Evolutionary conservation across 35 echinoderm and acorn worm species (phyloP), one percentile per base, ranked within the genome.

Genomic region (Lytechinus variegatus): DNA sequence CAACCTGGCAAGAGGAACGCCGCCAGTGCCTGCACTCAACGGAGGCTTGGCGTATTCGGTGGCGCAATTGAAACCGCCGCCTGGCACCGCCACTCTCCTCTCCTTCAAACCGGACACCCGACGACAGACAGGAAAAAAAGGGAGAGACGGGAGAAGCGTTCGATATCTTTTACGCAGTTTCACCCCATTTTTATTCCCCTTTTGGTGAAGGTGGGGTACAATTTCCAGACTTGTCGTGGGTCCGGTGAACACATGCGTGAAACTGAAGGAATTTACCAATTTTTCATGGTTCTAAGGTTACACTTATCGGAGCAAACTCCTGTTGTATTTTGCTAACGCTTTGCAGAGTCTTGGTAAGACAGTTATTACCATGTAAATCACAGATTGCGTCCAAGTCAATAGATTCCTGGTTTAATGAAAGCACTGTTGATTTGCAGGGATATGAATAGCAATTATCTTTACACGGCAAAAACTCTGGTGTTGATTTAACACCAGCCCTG

Each of bases 141-240:
- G 7, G 52, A 33, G 87, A 90, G 66, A 79, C 19, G 21, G 66
- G 66, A 79, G 66, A 79, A 79, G 88, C 27, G 88, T 52, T 44
- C 88, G 5, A 90, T 90, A 90, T 90, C 88, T 90, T 54, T 90
- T 90, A 90, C 88, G 29, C 88, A 44, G 88, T 90, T 90, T 90
- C 88, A 90, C 88, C 88, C 88, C 28, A 21, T 52, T 90, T 79
- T 79, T n/a, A 79, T 79, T 79, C 66, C 66, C 66, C 66, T 79
- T 79, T 79, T 16, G 19, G 19, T 79, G 66, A 79, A 79, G 66
- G n/a, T 24, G 19, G 21, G 66, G 66, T 79, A 79, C 66, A 4
- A 24, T 79, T 79, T 24, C 66, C 19, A 79, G 66, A 24, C 66
- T 79, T 79, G 66, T 16, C 66, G 66, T 79, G 66, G n/a, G 66